Percentiles rank a stretch among this genome's conserved stretches.
Evolutionary conservation across 1,140 invertebrate genomes (phyloP).

Genomic region (Panulirus ornatus): DNA sequence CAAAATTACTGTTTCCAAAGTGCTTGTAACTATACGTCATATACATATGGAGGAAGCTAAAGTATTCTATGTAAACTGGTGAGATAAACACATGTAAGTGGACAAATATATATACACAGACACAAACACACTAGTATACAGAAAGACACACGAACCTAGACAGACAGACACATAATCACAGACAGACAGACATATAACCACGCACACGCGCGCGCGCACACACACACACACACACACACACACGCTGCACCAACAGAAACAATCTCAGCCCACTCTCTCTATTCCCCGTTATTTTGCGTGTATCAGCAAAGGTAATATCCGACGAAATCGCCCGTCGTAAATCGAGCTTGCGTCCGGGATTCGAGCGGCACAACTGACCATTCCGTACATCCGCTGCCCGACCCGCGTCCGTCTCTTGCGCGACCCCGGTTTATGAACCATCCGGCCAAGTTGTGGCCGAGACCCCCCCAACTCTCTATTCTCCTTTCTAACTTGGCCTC

Average conservation of each 20-base stretch:
- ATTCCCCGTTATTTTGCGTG: constrained; percentile 68
- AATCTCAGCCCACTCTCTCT: constrained; percentile 49
- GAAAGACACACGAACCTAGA: no score
- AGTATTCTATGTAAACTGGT: no score
- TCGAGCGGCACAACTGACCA: constrained; percentile 54
- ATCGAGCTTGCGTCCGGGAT: constrained; percentile 51
- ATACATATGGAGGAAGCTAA: no score
- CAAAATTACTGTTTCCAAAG: no score
- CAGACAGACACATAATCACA: neutral
- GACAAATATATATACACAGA: no score
- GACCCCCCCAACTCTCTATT: neutral
- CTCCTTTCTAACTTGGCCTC: neutral
- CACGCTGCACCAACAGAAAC: constrained; percentile 53
- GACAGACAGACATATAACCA: constrained; percentile 6
- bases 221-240: constrained; percentile 38
- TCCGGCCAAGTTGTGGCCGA: constrained; percentile 33
- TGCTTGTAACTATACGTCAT: no score
- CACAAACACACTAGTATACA: neutral
- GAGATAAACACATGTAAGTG: no score
- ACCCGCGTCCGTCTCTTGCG: constrained; percentile 59
- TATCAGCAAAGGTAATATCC: constrained; percentile 75
- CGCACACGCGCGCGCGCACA: constrained; percentile 5
- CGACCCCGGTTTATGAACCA: constrained; percentile 67
- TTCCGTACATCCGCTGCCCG: constrained; percentile 64
- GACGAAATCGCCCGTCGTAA: constrained; percentile 65